Evolutionary conservation across 92 coral and sea anemone genomes (phyloP).

Genomic region (Epizoanthus scotinus): DNA sequence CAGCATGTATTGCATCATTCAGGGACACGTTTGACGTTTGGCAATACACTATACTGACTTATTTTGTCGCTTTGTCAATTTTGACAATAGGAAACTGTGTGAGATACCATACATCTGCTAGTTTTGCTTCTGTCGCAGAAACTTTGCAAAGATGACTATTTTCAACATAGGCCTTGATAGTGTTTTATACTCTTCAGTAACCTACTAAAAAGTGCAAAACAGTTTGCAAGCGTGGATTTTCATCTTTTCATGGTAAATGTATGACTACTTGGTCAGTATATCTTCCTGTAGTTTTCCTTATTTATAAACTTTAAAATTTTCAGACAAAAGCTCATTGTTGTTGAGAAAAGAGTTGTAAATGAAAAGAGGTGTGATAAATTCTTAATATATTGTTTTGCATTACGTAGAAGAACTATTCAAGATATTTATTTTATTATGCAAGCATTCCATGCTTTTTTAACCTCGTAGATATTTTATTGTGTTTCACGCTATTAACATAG

Average conservation of each 20-base stretch:
- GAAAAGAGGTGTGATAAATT: no score
- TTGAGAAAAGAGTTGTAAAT: no score
- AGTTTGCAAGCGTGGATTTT: constrained; percentile 51
- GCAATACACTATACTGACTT: constrained; percentile 59
- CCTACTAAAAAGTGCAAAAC: no score
- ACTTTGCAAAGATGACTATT: constrained; percentile 56
- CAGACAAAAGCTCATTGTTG: no score
- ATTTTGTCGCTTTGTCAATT: constrained; percentile 63
- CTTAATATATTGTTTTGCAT: no score
- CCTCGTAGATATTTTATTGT: no score
- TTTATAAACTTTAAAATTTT: no score
- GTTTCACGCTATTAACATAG: no score
- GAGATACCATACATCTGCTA: constrained; percentile 55
- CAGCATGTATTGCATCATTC: constrained; percentile 62
- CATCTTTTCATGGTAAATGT: constrained; percentile 63
- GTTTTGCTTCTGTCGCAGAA: constrained; percentile 32
- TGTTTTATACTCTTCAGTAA: constrained; percentile 50
- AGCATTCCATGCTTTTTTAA: no score
- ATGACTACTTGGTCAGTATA: constrained; percentile 50
- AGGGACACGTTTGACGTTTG: constrained; percentile 46
- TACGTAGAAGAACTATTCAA: no score
- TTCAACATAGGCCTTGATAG: constrained; percentile 48
- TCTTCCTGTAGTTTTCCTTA: constrained; percentile 32
- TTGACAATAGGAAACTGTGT: constrained; percentile 63
- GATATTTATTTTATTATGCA: no score